Percentiles rank a stretch among this genome's conserved stretches.
These are phyloP conservation scores for Melanocharis versteri DNA, from an alignment of 2,113 vertebrate species.

Conservation along the genomic window DNA sequence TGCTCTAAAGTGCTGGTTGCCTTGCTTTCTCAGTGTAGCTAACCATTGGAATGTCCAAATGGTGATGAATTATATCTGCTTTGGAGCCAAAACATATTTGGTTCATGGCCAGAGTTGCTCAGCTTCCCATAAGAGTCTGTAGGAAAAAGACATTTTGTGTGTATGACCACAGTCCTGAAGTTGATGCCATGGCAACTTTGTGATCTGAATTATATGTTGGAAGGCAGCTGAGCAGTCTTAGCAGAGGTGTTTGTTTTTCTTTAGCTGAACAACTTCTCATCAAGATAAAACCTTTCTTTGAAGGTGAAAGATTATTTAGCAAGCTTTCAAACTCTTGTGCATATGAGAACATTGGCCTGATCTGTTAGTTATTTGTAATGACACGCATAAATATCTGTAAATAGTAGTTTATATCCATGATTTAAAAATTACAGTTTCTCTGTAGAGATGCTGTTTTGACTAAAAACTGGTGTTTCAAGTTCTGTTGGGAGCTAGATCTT, in stretches of 20 bases:
- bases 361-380: background rate
- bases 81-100: slow-evolving; percentile 67
- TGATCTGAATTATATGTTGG: slow-evolving; percentile 24
- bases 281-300: slow-evolving; percentile 47
- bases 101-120: slow-evolving; percentile 63
- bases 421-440: background rate
- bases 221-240: slow-evolving; percentile 34
- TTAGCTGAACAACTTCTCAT: slow-evolving; percentile 5
- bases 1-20: slow-evolving; percentile 48
- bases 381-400: background rate
- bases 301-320: background rate
- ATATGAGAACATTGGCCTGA: background rate
- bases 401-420: background rate
- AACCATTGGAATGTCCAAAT: slow-evolving; percentile 72
- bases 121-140: slow-evolving; percentile 61
- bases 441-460: background rate
- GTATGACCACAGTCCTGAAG: slow-evolving; percentile 60
- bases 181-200: slow-evolving; percentile 64
- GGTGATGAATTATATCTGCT: slow-evolving; percentile 63
- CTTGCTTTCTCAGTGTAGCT: slow-evolving; percentile 58
- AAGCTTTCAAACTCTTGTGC: background rate
- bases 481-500: background rate
- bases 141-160: slow-evolving; percentile 69
- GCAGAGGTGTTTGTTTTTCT: slow-evolving; percentile 40
- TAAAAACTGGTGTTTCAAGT: background rate